Evolutionary conservation across 1,140 invertebrate genomes (phyloP).

Genomic region (Pemphigus obesinymphae): DNA sequence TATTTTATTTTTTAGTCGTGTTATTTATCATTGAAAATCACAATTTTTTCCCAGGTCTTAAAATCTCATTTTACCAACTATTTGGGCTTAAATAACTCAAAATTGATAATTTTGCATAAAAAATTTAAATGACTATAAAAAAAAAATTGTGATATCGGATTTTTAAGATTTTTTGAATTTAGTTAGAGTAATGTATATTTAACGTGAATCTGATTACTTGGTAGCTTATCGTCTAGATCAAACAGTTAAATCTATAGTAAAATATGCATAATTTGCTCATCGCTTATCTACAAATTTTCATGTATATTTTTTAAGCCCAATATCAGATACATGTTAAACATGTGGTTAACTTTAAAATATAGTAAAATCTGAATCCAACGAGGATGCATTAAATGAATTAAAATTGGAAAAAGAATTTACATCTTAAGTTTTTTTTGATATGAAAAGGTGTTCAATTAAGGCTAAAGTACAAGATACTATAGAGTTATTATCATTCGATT

Average conservation of each 20-base stretch:
- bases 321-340: not conserved
- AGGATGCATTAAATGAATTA: not conserved
- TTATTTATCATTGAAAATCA: no score
- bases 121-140: no score
- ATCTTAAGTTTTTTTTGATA: not conserved
- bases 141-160: no score
- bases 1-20: no score
- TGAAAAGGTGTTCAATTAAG: not conserved
- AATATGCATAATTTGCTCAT: not conserved
- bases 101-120: no score
- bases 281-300: not conserved
- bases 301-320: not conserved
- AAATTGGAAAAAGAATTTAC: not conserved
- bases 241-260: not conserved
- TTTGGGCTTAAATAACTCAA: no score
- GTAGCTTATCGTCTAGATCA: not conserved
- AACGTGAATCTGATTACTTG: not conserved
- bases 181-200: no score
- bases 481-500: not conserved
- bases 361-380: not conserved
- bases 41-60: no score
- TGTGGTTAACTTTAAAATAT: not conserved
- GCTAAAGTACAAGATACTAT: not conserved
- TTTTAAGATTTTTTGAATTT: no score
- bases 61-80: no score